Conservation (phyloP, 2,888 invertebrate species). For the Mylabris sibirica region DNA sequence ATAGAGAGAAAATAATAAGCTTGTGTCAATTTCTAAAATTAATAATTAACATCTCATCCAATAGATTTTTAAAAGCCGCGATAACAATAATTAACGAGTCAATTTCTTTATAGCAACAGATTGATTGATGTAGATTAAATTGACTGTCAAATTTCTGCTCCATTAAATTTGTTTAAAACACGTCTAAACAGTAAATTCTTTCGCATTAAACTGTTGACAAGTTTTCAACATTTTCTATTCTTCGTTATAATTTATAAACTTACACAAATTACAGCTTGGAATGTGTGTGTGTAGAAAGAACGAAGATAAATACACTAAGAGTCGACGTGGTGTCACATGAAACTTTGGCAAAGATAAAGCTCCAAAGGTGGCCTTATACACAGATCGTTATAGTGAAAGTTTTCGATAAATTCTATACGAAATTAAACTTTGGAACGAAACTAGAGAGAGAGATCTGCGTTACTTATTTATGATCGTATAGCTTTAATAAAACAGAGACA, state of each 20-base stretch:
- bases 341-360: background rate
- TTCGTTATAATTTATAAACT: background rate
- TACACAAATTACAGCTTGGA: background rate
- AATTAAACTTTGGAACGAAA: background rate
- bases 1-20: background rate
- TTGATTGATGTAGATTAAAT: background rate
- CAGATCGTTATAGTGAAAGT: background rate
- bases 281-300: background rate
- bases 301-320: background rate
- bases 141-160: background rate
- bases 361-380: background rate
- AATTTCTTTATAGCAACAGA: background rate
- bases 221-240: background rate
- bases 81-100: too few species aligned
- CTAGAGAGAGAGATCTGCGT: background rate
- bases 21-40: background rate
- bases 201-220: background rate
- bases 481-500: background rate
- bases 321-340: background rate
- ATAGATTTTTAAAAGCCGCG: background rate
- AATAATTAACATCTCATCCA: background rate
- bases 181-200: background rate
- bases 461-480: background rate
- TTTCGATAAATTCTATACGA: background rate
- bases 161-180: background rate